Evolutionary conservation across 2,888 invertebrate genomes (phyloP).

Genomic region (Bellardia pandia): DNA sequence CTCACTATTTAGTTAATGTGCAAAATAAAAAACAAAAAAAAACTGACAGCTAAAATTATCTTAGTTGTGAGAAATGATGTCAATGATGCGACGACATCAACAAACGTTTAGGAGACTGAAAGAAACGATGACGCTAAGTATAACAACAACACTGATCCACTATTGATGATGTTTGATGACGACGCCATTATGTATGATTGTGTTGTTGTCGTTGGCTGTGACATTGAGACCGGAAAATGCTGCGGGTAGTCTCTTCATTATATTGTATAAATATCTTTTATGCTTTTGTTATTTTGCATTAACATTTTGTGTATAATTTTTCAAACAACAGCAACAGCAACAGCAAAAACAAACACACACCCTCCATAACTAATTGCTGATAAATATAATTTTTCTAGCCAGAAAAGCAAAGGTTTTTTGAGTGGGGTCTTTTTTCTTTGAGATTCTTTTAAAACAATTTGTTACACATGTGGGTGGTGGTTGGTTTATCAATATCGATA

Average conservation of each 20-base stretch:
- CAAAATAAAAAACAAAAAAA: conserved; percentile 37
- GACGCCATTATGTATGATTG: conserved; percentile 42
- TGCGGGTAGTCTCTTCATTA: conserved; percentile 79
- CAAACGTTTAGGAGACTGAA: conserved; percentile 53
- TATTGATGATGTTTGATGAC: conserved; percentile 74
- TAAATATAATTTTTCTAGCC: conserved; percentile 69
- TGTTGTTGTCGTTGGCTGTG: conserved; percentile 36
- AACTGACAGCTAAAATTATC: conserved; percentile 58
- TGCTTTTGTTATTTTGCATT: conserved; percentile 52
- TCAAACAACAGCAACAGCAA: conserved; percentile 65
- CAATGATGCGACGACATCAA: conserved; percentile 71
- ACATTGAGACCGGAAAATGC: conserved; percentile 77
- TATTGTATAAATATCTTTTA: conserved; percentile 48
- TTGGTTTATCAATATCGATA: conserved; percentile 18
- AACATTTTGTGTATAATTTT: conserved; percentile 77
- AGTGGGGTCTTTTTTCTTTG: not conserved
- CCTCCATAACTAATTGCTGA: conserved; percentile 81
- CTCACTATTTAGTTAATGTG: conserved; percentile 2
- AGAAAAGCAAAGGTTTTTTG: conserved; percentile 13
- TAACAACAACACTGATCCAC: conserved; percentile 73
- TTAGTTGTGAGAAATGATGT: conserved; percentile 76
- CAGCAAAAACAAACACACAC: conserved; percentile 57
- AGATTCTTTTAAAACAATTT: conserved; percentile 50
- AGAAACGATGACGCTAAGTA: conserved; percentile 24
- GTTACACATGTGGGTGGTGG: conserved; percentile 66